Base-by-base conservation (phyloP, 2,113 vertebrate genomes). In the Zosterops japonicus region DNA sequence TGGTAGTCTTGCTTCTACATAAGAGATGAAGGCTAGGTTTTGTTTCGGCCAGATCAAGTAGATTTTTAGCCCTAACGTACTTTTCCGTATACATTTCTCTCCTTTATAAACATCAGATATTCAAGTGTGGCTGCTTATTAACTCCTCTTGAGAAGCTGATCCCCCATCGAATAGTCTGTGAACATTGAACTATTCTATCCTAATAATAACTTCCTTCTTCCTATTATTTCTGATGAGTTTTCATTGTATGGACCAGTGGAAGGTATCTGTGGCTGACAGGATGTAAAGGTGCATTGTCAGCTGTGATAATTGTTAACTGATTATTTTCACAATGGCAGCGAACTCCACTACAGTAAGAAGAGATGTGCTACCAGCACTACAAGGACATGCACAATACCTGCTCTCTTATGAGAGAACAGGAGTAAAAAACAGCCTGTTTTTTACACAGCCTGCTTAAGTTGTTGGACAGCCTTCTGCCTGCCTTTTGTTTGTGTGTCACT, bases 11-110 rank as follows among this genome's bases (percentile, higher is more conserved):
- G 35, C 71, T 92, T 92, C 78, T 82, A 64, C 39, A 47, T 47
- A 35, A 93, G 90, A 91, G 86, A 94, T 9, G 39, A 89, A 83
- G 59, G 39, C n/a, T 86, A 39, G 47, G 67, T 96, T 93, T 93
- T 97, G 65, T 61, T 94, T 91, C 0, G 8, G 67, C 63, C 71
- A 87, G 70, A 87, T 67, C 71, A 96, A 93, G 81, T 31, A 68
- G 28, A 24, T 27, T 82, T 72, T 91, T 55, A 53, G 23, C 44
- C 59, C 50, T 57, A 59, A 94, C 33, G 27, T 89, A 78, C 82
- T 78, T 44, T 65, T 22, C 33, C 4, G 0, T 50, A 2, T 91
- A 77, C 23, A 22, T 55, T 86, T 95, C 82, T 87, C 17, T 70
- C 67, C 47, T 77, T 94, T 80, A 49, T 86, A 87, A 94, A 78